Conservation (phyloP, 2,888 invertebrate genomes). For the Melinaea marsaeus region DNA sequence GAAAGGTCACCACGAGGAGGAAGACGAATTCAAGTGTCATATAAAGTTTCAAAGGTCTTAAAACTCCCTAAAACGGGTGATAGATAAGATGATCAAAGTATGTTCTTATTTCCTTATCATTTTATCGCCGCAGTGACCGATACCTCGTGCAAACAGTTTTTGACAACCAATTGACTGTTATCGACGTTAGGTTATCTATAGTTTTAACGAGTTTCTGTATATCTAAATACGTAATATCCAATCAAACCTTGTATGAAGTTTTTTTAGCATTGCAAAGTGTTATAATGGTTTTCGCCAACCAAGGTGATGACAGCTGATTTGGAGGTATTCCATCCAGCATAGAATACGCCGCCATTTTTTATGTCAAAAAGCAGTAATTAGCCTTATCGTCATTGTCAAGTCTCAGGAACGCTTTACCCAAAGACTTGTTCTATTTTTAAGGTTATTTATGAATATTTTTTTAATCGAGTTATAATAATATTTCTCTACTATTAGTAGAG, state of each 20-base stretch:
- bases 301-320: too few species aligned
- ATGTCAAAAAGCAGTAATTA: too few species aligned
- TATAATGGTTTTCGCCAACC: too few species aligned
- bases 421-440: too few species aligned
- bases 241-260: background rate
- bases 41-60: background rate
- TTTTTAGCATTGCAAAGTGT: too few species aligned
- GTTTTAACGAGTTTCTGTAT: background rate
- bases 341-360: too few species aligned
- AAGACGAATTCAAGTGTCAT: background rate
- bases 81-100: constrained; percentile 12
- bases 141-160: constrained; percentile 23
- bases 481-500: too few species aligned
- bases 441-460: too few species aligned
- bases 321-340: too few species aligned
- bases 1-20: background rate
- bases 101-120: constrained; percentile 7
- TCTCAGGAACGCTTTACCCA: too few species aligned
- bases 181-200: background rate
- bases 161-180: constrained; percentile 3
- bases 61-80: background rate
- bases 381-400: too few species aligned
- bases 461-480: too few species aligned
- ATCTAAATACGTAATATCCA: background rate
- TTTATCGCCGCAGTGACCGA: constrained; percentile 25